Base-by-base conservation (phyloP, 1,140 invertebrate species). In the Drosophila orena region DNA sequence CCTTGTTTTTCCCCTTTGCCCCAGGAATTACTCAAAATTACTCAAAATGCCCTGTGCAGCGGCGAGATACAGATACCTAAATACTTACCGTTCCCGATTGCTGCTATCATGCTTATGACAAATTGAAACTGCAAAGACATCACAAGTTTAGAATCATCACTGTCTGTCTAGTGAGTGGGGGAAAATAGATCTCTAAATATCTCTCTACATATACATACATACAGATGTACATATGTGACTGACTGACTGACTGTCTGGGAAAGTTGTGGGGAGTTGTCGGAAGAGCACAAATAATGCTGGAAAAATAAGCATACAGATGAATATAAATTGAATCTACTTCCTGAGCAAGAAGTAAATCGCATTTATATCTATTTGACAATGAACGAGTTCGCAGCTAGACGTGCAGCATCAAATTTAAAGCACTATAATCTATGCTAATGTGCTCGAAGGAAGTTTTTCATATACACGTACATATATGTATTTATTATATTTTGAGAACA, bases 361-460 rank as follows among this genome's bases (percentile, higher is more conserved):
- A 83, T 83, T 83, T 83, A 77, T 79, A 79, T 83, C 83, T 77
- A 83, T 79, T 83, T 83, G 79, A 83, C 79, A 62, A 83, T 75
- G 62, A 80, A 61, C 44, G 40, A 77, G 59, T 57, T 37, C 12
- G 12, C 30, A 30, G 8, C 30, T 22, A 12, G 43, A 14, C 20
- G 12, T 3, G 15, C 2, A 30, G 30, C n/a, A 10, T 42, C 40
- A 42, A 17, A 15, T 42, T 42, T 42, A 17, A 8, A 17, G 40
- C 40, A 42, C n/a, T 8, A 3, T 40, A 42, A 15, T 17, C 40
- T 44, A 17, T 44, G 42, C 15, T 20, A 44, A 44, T 17, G 42
- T 44, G 42, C 17, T 44, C 15, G 17, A 8, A 7, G 8, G 3
- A 15, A n/a, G n/a, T n/a, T n/a, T n/a, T n/a, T n/a, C n/a, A n/a